These are phyloP conservation scores for Malurus splendens DNA, from an alignment of 2,797 vertebrate genomes.

Conservation along the genomic window DNA sequence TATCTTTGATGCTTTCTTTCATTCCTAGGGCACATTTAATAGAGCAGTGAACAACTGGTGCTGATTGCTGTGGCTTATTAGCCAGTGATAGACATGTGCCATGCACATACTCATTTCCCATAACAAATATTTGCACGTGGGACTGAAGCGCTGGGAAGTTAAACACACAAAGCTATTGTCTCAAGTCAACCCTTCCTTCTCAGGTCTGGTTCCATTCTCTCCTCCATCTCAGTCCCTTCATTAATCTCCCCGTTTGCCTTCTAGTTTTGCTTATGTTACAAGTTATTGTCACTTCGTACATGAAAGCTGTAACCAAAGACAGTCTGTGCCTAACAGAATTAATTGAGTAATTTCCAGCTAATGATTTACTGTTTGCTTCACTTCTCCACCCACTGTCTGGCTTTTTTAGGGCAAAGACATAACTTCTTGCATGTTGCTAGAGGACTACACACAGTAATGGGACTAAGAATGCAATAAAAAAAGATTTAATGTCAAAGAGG, in stretches of 20 bases:
- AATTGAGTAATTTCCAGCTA: conserved; percentile 1
- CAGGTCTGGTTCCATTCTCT: background rate
- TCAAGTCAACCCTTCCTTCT: background rate
- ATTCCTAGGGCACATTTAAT: background rate
- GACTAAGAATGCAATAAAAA: conserved; percentile 2
- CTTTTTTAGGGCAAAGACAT: conserved; percentile 9
- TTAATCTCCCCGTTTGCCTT: background rate
- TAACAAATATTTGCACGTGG: background rate
- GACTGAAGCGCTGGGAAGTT: background rate
- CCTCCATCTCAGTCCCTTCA: background rate
- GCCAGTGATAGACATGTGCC: background rate
- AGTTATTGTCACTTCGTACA: background rate
- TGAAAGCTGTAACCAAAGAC: conserved; percentile 21
- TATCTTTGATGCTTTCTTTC: background rate
- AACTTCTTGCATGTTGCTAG: background rate
- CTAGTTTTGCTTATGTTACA: conserved; percentile 5
- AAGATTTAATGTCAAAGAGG: background rate
- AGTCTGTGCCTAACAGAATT: background rate
- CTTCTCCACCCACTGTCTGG: conserved; percentile 15
- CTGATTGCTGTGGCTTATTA: background rate
- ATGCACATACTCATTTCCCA: background rate
- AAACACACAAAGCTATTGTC: background rate
- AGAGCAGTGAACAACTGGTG: background rate
- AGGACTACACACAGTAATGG: background rate
- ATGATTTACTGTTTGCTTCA: conserved; percentile 28